phyloP scores from a whole-genome alignment of 2,888 invertebrate genomes.

The Cataglyphis altisquamis region DNA sequence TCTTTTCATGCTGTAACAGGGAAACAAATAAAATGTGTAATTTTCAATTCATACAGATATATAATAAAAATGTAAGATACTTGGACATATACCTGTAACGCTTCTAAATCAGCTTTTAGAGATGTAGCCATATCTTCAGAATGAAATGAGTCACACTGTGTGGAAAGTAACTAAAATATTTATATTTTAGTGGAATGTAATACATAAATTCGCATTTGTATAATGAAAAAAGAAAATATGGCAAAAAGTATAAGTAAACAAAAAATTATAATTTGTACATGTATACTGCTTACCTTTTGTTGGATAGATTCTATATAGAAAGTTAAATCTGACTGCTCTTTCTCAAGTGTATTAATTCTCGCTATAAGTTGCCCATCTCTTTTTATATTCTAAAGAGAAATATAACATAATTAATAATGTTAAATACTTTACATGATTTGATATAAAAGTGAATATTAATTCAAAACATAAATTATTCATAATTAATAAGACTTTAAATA shows the following conservation, averaged over 20 bases:
- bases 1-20: constrained; percentile 83
- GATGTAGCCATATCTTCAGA: constrained; percentile 91
- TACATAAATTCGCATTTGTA: neutral
- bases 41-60: neutral
- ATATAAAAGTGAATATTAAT: neutral
- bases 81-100: constrained; percentile 83
- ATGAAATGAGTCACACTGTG: constrained; percentile 91
- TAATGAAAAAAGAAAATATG: constrained; percentile 16
- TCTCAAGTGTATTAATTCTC: constrained; percentile 90
- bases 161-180: constrained; percentile 63
- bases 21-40: neutral
- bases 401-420: neutral
- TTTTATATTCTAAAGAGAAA: constrained; percentile 87
- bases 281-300: constrained; percentile 81
- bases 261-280: neutral
- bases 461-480: neutral
- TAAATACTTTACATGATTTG: constrained; percentile 3
- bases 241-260: neutral
- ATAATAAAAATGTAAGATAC: constrained; percentile 14
- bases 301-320: constrained; percentile 84
- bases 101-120: constrained; percentile 90
- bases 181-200: neutral
- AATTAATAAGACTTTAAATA: constrained; percentile 12
- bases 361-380: constrained; percentile 91
- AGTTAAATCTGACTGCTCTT: constrained; percentile 87